These are phyloP conservation scores for Nothocercus julius DNA, from an alignment of 2,113 vertebrate genomes.

Conservation along the genomic window DNA sequence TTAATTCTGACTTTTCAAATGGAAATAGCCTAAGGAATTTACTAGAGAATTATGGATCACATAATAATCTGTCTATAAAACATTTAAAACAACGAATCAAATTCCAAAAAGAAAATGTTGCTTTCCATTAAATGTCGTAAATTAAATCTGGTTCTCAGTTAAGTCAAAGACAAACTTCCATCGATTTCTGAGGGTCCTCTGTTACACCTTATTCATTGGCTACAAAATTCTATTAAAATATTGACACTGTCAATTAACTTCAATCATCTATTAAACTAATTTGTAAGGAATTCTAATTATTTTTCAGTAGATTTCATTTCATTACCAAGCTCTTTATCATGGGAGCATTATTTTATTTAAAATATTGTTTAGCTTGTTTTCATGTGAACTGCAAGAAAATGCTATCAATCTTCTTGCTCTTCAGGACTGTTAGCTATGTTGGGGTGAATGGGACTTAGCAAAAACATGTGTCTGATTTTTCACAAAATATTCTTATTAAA, in stretches of 20 bases:
- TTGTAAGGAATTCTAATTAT: neutral
- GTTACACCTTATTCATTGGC: neutral
- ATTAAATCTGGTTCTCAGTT: neutral
- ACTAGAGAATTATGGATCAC: neutral
- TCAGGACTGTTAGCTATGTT: neutral
- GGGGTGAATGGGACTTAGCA: neutral
- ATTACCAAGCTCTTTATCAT: neutral
- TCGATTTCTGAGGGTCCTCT: neutral
- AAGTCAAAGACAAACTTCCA: neutral
- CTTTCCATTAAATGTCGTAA: neutral
- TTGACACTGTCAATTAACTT: neutral
- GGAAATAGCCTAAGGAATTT: neutral
- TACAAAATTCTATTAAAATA: neutral
- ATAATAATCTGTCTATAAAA: neutral
- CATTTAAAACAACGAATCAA: neutral
- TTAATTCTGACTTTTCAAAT: neutral
- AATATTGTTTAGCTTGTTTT: neutral
- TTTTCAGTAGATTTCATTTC: neutral
- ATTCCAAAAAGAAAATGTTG: neutral
- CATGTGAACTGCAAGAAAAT: neutral
- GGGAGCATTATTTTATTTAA: neutral
- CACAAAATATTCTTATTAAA: neutral
- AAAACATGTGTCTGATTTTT: neutral
- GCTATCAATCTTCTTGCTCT: fast-evolving
- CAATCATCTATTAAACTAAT: neutral